Evolutionary conservation across 2,888 invertebrate species (phyloP), one percentile per base, ranked within the genome.

Genomic region (Meliscaeva auricollis): DNA sequence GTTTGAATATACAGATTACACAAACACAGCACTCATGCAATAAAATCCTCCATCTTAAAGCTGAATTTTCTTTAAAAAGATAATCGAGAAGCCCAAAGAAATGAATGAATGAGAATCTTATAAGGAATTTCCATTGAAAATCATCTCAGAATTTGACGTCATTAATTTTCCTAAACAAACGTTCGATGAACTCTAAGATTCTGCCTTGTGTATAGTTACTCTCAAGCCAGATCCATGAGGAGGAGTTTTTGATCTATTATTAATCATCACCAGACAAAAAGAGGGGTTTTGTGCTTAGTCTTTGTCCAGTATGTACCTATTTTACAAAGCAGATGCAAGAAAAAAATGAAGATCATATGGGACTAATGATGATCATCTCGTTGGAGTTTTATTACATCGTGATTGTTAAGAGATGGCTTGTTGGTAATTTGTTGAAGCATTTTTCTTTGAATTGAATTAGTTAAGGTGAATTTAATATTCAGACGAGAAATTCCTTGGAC

Each of bases 141-240:
- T 20, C 7, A 38, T 38, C 3, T n/a, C 3, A 20, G 58, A 58
- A 58, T 22, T 38, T 58, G 58, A 38, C 58, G 35, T 38, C 58
- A 58, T 58, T 38, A 58, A 38, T 38, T 6, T 13, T 13, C 7
- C 17, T 38, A 6, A 38, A 11, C 35, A 20, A 58, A 38, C 20
- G 58, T 11, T 22, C 58, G 20, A 58, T 38, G 58, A 58, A 38
- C 58, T 58, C n/a, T 2, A n/a, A 13, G 3, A 17, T 35, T 30
- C 20, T 35, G 9, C 5, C 3, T 1, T 15, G 7, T 17, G 5
- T 7, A 17, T 20, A 8, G 17, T 17, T 6, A 0, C 13, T 20
- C 7, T 6, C 1, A 46, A 15, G 15, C 17, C 8, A 17, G 6
- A 20, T 6, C 20, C 46, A 48, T 48, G 46, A 15, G 15, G 46